Conservation (phyloP, 2,113 vertebrate genomes). For the Myotis brandtii region DNA sequence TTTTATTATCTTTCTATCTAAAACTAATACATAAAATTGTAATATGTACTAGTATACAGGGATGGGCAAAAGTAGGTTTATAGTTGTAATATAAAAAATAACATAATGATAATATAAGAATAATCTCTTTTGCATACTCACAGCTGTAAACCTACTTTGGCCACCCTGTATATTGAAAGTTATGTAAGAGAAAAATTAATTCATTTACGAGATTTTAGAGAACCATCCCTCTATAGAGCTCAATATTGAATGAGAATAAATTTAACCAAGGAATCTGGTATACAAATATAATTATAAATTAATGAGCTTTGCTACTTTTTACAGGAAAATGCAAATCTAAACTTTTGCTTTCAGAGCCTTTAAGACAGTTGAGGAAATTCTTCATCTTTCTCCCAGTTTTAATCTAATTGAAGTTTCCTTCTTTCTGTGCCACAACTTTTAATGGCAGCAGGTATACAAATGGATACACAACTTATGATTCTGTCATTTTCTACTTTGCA, state of each 20-base stretch:
- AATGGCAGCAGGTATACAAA: neutral
- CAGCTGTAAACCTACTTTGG: neutral
- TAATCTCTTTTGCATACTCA: neutral
- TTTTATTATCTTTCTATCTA: neutral
- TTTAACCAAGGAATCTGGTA: neutral
- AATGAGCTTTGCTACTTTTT: neutral
- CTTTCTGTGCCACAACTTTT: neutral
- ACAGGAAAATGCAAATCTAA: constrained; percentile 18
- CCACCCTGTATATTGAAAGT: neutral
- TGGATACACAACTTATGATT: neutral
- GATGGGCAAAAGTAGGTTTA: neutral
- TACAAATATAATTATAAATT: neutral
- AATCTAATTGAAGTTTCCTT: neutral
- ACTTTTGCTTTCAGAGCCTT: neutral
- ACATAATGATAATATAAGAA: neutral
- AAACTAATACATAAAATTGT: neutral
- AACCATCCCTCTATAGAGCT: neutral
- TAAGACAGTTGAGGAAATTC: neutral
- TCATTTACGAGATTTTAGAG: constrained; percentile 1
- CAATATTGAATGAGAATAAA: constrained; percentile 37
- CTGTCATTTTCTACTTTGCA: neutral
- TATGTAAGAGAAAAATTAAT: neutral
- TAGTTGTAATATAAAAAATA: neutral
- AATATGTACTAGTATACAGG: neutral
- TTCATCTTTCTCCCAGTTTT: neutral